Percentiles rank a stretch among this genome's conserved stretches.
These are phyloP conservation scores for Toxotes jaculatrix DNA, from an alignment of 2,113 vertebrate species.

Conservation along the genomic window DNA sequence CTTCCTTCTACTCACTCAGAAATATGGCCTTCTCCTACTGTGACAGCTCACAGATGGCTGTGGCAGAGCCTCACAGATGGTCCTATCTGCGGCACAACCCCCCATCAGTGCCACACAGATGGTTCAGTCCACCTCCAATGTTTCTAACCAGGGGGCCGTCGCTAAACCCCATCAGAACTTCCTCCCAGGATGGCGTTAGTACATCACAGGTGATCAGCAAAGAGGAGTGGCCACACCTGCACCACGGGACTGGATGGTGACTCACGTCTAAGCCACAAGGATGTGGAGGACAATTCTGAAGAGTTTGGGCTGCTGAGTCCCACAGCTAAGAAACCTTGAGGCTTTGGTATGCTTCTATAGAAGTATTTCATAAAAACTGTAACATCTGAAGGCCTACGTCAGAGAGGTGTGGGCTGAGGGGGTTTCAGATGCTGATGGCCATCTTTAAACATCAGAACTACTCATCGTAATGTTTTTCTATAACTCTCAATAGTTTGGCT, in stretches of 20 bases:
- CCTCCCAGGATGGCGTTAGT: slow-evolving; percentile 51
- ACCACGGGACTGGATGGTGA: background rate
- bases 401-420: no score
- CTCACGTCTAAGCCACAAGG: background rate
- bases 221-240: slow-evolving; percentile 26
- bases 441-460: background rate
- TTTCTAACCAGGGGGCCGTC: slow-evolving; percentile 71
- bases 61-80: slow-evolving; percentile 78
- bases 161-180: slow-evolving; percentile 62
- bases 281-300: background rate
- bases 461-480: background rate
- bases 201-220: slow-evolving; percentile 30
- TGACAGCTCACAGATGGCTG: slow-evolving; percentile 82
- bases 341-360: no score
- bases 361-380: no score
- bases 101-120: slow-evolving; percentile 75
- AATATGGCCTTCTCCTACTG: slow-evolving; percentile 65
- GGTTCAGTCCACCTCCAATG: slow-evolving; percentile 77
- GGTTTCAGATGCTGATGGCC: no score
- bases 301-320: background rate
- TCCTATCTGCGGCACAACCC: slow-evolving; percentile 62
- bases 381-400: no score
- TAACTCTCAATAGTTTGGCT: background rate
- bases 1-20: slow-evolving; percentile 61
- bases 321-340: background rate